These are phyloP conservation scores for Mechanitis messenoides DNA, from an alignment of 2,888 invertebrate genomes.

Conservation along the genomic window DNA sequence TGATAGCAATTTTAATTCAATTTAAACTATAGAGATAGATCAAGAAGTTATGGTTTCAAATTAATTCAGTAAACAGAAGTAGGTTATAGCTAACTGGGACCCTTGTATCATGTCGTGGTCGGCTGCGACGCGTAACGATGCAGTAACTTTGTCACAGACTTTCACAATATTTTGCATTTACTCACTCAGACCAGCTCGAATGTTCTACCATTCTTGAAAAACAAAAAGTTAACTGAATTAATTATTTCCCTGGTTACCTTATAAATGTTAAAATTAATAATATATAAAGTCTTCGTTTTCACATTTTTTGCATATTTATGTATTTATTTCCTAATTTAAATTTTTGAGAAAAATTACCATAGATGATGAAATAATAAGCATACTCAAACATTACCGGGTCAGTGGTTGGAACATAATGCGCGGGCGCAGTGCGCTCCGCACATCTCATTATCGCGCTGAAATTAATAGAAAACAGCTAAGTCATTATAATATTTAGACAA, in stretches of 20 bases:
- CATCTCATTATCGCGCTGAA: slow-evolving; percentile 45
- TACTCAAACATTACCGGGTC: slow-evolving; percentile 7
- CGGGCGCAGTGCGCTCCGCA: slow-evolving; percentile 22
- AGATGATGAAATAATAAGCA: slow-evolving; percentile 13
- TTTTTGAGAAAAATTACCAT: slow-evolving; percentile 9
- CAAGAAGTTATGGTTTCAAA: too few species aligned
- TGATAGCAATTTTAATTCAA: too few species aligned
- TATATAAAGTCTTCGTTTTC: neutral
- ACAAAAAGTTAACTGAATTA: neutral
- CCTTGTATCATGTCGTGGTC: slow-evolving; percentile 10
- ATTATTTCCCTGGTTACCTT: neutral
- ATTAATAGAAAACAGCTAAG: slow-evolving; percentile 43
- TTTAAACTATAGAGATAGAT: too few species aligned
- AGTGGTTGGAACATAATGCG: slow-evolving; percentile 16
- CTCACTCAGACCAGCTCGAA: neutral
- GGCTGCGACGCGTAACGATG: slow-evolving; percentile 11
- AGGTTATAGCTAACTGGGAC: neutral
- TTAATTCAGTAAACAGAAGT: too few species aligned
- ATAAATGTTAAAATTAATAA: neutral
- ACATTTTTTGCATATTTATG: slow-evolving; percentile 1
- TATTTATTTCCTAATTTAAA: slow-evolving; percentile 2
- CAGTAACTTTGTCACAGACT: slow-evolving; percentile 15
- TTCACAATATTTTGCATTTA: slow-evolving; percentile 8
- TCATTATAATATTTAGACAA: slow-evolving; percentile 53
- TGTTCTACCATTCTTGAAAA: neutral